phyloP scores from a whole-genome alignment of 2,888 invertebrate species.

The Balanococcus diminutus region DNA sequence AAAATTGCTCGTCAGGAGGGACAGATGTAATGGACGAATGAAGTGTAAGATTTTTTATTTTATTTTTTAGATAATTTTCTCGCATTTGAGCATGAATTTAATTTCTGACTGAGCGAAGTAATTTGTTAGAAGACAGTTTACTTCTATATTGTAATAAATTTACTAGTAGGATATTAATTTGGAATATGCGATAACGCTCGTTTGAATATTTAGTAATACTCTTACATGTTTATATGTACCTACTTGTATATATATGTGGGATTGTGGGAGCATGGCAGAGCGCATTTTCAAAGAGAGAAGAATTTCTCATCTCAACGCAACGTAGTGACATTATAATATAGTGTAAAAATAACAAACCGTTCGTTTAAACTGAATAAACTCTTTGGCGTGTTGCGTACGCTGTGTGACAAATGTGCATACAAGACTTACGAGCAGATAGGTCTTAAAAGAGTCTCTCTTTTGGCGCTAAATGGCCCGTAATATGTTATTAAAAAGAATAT shows the following conservation, averaged over 20 bases:
- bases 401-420: slow-evolving; percentile 48
- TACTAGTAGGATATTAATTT: slow-evolving; percentile 30
- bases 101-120: background rate
- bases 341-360: slow-evolving; percentile 55
- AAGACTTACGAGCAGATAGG: background rate
- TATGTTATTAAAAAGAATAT: slow-evolving; percentile 55
- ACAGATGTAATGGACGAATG: background rate
- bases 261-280: background rate
- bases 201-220: slow-evolving; percentile 45
- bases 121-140: slow-evolving; percentile 6
- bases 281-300: slow-evolving; percentile 12
- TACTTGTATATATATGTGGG: background rate
- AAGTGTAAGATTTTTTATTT: background rate
- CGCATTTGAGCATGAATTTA: background rate
- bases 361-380: slow-evolving; percentile 53
- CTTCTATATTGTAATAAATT: slow-evolving; percentile 33
- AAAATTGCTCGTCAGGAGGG: background rate
- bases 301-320: slow-evolving; percentile 15
- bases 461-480: slow-evolving; percentile 54
- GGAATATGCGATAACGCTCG: background rate
- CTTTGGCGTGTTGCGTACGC: slow-evolving; percentile 47
- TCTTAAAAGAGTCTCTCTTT: slow-evolving; percentile 41
- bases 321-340: slow-evolving; percentile 51
- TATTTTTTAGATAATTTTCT: background rate
- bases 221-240: background rate